These are phyloP conservation scores for Mimas tiliae DNA, from an alignment of 2,888 invertebrate species.

Conservation along the genomic window DNA sequence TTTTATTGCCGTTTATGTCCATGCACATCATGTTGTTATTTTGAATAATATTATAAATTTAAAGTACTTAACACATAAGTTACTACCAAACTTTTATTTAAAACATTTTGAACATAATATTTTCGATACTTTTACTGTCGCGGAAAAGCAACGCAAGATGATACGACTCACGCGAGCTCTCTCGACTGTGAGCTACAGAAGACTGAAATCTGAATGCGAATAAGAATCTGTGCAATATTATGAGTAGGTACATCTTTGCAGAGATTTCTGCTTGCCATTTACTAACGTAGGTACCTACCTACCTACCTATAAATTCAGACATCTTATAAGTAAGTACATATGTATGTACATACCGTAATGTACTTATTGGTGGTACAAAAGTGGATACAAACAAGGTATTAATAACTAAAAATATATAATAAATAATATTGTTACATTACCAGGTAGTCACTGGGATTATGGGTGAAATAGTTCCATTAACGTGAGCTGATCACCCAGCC, in stretches of 20 bases:
- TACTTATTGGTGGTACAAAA: too few species aligned
- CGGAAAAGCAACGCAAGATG: constrained; percentile 13
- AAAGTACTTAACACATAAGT: neutral
- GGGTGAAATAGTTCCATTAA: too few species aligned
- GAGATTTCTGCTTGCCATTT: constrained; percentile 30
- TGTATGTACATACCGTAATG: too few species aligned
- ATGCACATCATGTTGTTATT: neutral
- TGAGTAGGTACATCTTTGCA: constrained; percentile 13
- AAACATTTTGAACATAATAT: neutral
- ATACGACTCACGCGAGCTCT: constrained; percentile 31
- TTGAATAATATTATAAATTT: neutral
- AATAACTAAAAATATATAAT: too few species aligned
- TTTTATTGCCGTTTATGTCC: neutral
- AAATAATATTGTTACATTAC: too few species aligned
- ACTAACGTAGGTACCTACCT: neutral
- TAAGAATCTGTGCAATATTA: constrained; percentile 27
- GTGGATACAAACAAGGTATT: too few species aligned
- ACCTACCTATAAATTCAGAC: neutral
- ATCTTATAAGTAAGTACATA: too few species aligned
- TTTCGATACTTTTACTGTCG: constrained; percentile 17
- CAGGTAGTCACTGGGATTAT: too few species aligned
- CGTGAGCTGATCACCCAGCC: too few species aligned
- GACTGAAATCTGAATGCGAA: constrained; percentile 41
- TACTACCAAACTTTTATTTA: neutral
- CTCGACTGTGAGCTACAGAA: constrained; percentile 31